These are phyloP conservation scores for Drosophila nr. fundita DNA, from an alignment of 2,888 invertebrate genomes.

Conservation along the genomic window DNA sequence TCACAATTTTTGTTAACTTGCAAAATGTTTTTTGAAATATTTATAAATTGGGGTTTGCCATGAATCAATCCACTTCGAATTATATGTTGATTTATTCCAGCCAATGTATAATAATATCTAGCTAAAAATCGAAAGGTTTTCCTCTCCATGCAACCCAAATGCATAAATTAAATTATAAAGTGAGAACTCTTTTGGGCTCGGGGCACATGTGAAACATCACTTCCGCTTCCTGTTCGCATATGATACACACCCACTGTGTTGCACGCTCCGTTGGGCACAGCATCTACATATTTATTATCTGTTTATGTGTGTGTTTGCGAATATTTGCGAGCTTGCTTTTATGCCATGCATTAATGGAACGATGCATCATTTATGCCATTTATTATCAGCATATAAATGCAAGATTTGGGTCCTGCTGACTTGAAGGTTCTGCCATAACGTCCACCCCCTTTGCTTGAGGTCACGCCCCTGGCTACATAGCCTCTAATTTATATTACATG, in stretches of 20 bases:
- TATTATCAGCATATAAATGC: constrained; percentile 77
- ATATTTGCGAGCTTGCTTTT: constrained; percentile 48
- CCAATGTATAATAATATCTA: constrained; percentile 31
- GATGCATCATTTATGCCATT: constrained; percentile 81
- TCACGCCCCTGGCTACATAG: constrained; percentile 5
- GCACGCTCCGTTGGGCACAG: constrained; percentile 47
- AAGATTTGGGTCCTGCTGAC: constrained; percentile 67
- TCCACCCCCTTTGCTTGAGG: background rate
- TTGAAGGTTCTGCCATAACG: constrained; percentile 30
- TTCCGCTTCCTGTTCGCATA: constrained; percentile 40
- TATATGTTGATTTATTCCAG: constrained; percentile 9
- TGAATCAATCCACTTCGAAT: constrained; percentile 1
- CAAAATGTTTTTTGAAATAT: constrained; percentile 15
- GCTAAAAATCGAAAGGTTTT: constrained; percentile 7
- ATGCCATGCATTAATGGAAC: constrained; percentile 77
- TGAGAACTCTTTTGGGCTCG: constrained; percentile 9
- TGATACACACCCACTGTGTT: constrained; percentile 47
- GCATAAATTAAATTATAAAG: constrained; percentile 26
- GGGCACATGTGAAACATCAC: constrained; percentile 11
- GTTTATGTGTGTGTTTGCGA: constrained; percentile 28
- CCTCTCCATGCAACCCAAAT: constrained; percentile 16
- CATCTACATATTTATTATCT: constrained; percentile 69
- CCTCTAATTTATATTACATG: constrained; percentile 53
- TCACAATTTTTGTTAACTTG: background rate
- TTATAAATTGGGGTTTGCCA: constrained; percentile 2